A percentile compares a stretch with the other conserved stretches of the same genome.
These are phyloP conservation scores for Drosophila neutralis DNA, from an alignment of 2,888 invertebrate genomes.

Conservation along the genomic window DNA sequence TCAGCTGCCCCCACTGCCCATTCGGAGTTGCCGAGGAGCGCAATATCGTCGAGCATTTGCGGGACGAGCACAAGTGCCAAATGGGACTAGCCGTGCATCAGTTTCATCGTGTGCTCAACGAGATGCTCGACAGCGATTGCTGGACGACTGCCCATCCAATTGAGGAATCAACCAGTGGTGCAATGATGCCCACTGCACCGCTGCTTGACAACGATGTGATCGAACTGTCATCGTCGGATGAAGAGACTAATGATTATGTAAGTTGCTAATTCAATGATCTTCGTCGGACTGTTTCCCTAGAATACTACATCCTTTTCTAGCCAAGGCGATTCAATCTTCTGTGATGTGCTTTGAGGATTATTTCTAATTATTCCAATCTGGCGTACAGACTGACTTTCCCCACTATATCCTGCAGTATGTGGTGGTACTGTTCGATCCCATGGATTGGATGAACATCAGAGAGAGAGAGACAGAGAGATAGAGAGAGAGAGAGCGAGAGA, in stretches of 20 bases:
- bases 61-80: conserved; percentile 1
- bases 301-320: not conserved
- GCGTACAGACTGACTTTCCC: too few relatives aligned
- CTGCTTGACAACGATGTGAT: conserved; percentile 13
- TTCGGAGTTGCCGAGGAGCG: conserved; percentile 84
- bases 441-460: not conserved
- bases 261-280: not conserved
- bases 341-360: not conserved
- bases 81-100: conserved; percentile 86
- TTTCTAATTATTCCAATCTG: not conserved
- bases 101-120: conserved; percentile 70
- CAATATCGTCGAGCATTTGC: conserved; percentile 54
- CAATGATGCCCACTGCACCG: too few relatives aligned
- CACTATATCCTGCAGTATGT: not conserved
- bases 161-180: not conserved
- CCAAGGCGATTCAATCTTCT: not conserved
- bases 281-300: not conserved
- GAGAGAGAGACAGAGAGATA: not conserved
- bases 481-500: too few relatives aligned
- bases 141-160: conserved; percentile 85
- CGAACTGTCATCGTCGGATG: conserved; percentile 53
- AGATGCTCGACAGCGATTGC: conserved; percentile 35
- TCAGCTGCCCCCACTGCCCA: conserved; percentile 89
- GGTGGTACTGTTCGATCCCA: not conserved
- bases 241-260: conserved; percentile 24